These are phyloP conservation scores for Macrotis lagotis DNA, from an alignment of 2,113 vertebrate species.

Conservation along the genomic window DNA sequence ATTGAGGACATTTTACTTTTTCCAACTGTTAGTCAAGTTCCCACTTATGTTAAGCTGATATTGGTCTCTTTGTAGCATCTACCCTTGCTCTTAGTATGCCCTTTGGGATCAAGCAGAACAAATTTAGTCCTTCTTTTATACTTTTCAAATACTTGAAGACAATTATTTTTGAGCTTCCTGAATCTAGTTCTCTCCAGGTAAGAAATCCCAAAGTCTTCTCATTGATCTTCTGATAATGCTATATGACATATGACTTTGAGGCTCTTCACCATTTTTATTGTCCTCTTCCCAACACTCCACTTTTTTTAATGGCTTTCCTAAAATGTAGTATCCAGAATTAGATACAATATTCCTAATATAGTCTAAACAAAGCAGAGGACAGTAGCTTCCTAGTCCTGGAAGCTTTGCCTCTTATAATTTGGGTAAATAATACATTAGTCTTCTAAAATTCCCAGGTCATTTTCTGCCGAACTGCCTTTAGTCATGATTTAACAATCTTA, in stretches of 20 bases:
- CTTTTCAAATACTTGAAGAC: not conserved
- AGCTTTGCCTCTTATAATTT: not conserved
- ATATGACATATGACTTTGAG: no score
- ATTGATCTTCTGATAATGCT: not conserved
- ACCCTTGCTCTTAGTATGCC: not conserved
- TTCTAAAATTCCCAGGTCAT: not conserved
- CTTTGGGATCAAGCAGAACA: not conserved
- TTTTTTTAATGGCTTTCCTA: not conserved
- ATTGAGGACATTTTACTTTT: not conserved
- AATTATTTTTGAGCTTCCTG: not conserved
- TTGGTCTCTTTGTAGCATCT: not conserved
- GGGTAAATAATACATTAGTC: not conserved
- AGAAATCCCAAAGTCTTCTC: not conserved
- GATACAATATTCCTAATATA: not conserved
- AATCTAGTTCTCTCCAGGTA: not conserved
- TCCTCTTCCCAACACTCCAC: not conserved
- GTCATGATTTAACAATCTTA: not conserved
- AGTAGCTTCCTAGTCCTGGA: not conserved
- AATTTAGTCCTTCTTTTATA: not conserved
- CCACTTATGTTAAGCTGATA: not conserved
- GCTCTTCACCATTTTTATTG: not conserved
- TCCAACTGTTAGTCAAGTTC: not conserved
- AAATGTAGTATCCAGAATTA: not conserved
- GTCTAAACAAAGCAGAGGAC: not conserved
- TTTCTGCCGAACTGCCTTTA: not conserved